Evolutionary conservation across 2,113 vertebrate species (phyloP), one percentile per base, ranked within the genome.

Genomic region (Apaloderma vittatum): DNA sequence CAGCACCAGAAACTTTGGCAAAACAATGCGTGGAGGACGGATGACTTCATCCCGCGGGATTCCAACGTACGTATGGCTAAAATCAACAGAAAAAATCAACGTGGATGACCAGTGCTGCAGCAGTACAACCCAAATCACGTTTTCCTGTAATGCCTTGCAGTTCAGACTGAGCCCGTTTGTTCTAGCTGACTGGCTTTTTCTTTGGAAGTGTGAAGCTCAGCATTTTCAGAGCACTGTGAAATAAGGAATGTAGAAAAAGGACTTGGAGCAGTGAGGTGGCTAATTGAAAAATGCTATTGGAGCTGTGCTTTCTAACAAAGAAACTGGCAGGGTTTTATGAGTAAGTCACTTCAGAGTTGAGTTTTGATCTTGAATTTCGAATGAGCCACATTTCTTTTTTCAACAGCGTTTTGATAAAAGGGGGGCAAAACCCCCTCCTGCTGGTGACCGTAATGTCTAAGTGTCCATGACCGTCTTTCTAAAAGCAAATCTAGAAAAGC

Each of bases 141-240:
- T 87, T 34, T 36, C 19, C 80, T 81, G 65, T 91, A 49, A 70
- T 83, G 91, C 84, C 73, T 85, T 46, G 80, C 87, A 2, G 32
- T 75, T 93, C 94, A 86, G 61, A 67, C 75, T 43, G 92, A 96
- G 85, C 93, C 94, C 10, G 90, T 96, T 96, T 94, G 96, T 97
- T 96, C 96, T 94, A 77, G 96, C 94, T 97, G 96, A 92, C 93
- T 96, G 93, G 40, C 83, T 95, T 94, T 92, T 96, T 93, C 96
- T 95, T 78, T 87, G 95, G 76, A 94, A 96, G 93, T 96, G 96
- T 97, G 92, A 92, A 94, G 94, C 95, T 97, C 94, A 97, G 96
- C 96, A 78, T 92, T 97, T 97, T 97, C 94, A 94, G 94, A 97
- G 86, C 94, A 86, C 86, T 96, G 95, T 96, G 94, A 96, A 97